These are phyloP conservation scores for Nematostella vectensis DNA, from an alignment of 92 coral and sea anemone species.

Conservation along the genomic window DNA sequence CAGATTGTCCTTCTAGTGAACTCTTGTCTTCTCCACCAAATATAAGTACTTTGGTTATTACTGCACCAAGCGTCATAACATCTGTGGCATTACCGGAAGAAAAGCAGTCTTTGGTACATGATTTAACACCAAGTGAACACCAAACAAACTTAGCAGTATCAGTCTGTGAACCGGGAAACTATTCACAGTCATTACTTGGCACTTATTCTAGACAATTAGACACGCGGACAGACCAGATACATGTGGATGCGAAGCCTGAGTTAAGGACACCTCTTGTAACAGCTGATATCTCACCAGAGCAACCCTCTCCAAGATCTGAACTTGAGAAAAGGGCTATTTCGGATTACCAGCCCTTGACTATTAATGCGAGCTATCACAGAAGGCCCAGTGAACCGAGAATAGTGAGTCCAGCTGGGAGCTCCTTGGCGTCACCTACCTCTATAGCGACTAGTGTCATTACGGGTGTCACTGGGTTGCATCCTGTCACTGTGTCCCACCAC, in stretches of 20 bases:
- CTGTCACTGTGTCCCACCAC: conserved; percentile 5
- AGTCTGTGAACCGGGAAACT: conserved; percentile 3
- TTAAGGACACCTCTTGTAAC: conserved; percentile 4
- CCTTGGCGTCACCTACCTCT: conserved; percentile 12
- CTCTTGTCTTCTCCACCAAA: neutral
- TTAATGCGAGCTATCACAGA: conserved; percentile 13
- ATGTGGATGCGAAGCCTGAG: conserved; percentile 14
- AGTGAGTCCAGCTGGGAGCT: conserved; percentile 20
- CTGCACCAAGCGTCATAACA: neutral
- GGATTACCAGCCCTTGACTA: conserved; percentile 17
- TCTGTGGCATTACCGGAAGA: neutral
- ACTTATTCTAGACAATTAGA: neutral
- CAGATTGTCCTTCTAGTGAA: neutral
- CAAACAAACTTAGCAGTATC: neutral
- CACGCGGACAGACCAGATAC: conserved; percentile 3
- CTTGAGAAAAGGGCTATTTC: neutral
- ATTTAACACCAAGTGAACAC: neutral
- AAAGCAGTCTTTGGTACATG: neutral
- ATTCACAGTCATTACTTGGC: neutral
- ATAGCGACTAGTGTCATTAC: conserved; percentile 6
- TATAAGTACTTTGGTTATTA: neutral
- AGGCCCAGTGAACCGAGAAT: conserved; percentile 79
- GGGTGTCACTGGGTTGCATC: conserved; percentile 4
- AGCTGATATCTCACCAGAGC: neutral
- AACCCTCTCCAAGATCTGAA: neutral